These are phyloP conservation scores for Hypercompe scribonia DNA, from an alignment of 2,888 invertebrate genomes.

Conservation along the genomic window DNA sequence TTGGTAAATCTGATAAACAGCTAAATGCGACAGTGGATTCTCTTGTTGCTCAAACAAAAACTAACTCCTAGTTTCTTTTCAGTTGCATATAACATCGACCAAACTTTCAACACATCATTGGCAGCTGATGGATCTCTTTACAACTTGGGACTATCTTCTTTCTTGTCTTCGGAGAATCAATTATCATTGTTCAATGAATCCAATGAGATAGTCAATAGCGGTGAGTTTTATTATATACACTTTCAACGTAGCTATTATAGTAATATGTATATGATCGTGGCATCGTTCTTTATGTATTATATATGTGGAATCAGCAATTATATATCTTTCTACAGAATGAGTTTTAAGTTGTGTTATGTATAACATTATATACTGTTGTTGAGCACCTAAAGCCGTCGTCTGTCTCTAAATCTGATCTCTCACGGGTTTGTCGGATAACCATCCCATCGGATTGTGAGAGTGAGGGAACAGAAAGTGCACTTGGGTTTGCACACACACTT, in stretches of 20 bases:
- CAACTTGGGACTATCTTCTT: constrained; percentile 80
- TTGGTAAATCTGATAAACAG: background rate
- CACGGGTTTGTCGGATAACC: no score
- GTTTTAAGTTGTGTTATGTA: background rate
- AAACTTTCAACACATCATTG: constrained; percentile 80
- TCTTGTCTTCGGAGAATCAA: constrained; percentile 76
- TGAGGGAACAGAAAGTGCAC: no score
- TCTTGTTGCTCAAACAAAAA: background rate
- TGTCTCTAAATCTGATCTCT: no score
- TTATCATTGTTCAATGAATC: constrained; percentile 73
- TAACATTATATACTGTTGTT: no score
- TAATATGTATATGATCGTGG: background rate
- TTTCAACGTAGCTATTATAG: background rate
- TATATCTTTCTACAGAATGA: background rate
- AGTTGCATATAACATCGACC: constrained; percentile 83
- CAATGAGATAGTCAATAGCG: constrained; percentile 57
- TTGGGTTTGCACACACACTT: no score
- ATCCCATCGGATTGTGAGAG: no score
- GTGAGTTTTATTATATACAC: constrained; percentile 55
- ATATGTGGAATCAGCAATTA: background rate
- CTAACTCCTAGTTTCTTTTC: constrained; percentile 19
- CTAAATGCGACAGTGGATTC: background rate
- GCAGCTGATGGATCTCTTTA: constrained; percentile 80
- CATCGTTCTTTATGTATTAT: no score
- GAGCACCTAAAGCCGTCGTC: no score